Base-by-base conservation (phyloP, 1,140 invertebrate species). In the Diorhabda elongata region DNA sequence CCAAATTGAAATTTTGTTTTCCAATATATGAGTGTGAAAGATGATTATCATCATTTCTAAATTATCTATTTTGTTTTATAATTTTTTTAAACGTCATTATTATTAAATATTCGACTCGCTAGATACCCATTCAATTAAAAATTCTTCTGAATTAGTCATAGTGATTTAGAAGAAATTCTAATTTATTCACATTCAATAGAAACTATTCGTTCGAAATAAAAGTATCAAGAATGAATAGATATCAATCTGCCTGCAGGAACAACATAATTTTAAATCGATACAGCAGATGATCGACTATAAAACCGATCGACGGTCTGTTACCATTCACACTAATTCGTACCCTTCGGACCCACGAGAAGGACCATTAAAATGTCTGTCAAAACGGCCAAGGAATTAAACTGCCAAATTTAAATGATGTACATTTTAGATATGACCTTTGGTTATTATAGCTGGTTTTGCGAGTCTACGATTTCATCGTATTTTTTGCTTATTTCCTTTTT, bases 221-320 rank as follows among this genome's bases (percentile, higher is more conserved):
- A 60, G 67, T 67, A 66, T 67, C 26, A 26, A 26, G 63, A 71
- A 66, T 68, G 67, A 45, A 58, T 71, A 71, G 64, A 62, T 62
- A 63, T 71, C 66, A 68, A 68, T 66, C 58, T 64, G 69, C 69
- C 69, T 64, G n/a, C 44, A 71, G 69, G 64, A 42, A 71, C 58
- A 58, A 52, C 47, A 71, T 71, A 67, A 71, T 67, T 66, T 67
- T 65, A 61, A 68, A 67, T 71, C 63, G 69, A 71, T 71, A 71
- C 65, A 66, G 69, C 63, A 70, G 69, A 70, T 61, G 44, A 70
- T 70, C 69, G 64, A 61, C 52, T 70, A 61, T 61, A 66, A 64
- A 64, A 52, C 56, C 45, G 44, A 64, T 64, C 63, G 63, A 64
- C 44, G 63, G 47, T 64, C 47, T 64, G 41, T 56, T 64, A 64